Evolutionary conservation across 2,888 invertebrate genomes (phyloP).

Genomic region (Acheta domesticus): DNA sequence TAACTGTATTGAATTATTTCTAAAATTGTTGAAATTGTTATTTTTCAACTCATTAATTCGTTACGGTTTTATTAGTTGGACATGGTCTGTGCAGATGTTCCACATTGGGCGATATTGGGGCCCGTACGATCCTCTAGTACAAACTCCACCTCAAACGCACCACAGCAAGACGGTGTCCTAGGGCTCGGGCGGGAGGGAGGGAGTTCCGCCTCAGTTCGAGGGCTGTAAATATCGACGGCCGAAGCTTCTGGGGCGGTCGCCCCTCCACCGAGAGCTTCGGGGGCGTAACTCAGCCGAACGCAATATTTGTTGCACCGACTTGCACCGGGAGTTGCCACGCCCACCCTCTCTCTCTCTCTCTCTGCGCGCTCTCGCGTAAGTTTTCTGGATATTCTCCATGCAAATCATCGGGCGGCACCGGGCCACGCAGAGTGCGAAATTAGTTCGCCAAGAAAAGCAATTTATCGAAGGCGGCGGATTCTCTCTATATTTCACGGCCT

Average conservation of each 20-base stretch:
- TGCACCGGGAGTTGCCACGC: neutral
- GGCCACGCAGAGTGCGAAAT: neutral
- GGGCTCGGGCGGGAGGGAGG: neutral
- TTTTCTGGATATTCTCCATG: neutral
- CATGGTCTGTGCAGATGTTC: too few relatives aligned
- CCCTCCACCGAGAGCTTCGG: neutral
- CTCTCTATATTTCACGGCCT: slow-evolving; percentile 18
- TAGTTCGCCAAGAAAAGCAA: slow-evolving; percentile 18
- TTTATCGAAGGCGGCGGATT: neutral
- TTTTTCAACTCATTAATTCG: too few relatives aligned
- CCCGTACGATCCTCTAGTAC: too few relatives aligned
- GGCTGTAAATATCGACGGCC: neutral
- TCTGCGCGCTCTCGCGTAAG: neutral
- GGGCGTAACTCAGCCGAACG: neutral
- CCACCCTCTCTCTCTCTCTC: too few relatives aligned
- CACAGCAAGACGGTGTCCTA: too few relatives aligned
- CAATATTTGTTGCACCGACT: slow-evolving; percentile 10
- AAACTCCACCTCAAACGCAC: too few relatives aligned
- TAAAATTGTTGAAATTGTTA: too few relatives aligned
- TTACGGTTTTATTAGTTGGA: too few relatives aligned
- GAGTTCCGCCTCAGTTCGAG: neutral
- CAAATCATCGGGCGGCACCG: neutral
- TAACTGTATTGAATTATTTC: too few relatives aligned
- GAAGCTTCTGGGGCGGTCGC: neutral
- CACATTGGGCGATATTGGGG: too few relatives aligned